A percentile compares a stretch with the other conserved stretches of the same genome.
Evolutionary conservation across 2,797 vertebrate species (phyloP).

Genomic region (Pangasius mekongensis): DNA sequence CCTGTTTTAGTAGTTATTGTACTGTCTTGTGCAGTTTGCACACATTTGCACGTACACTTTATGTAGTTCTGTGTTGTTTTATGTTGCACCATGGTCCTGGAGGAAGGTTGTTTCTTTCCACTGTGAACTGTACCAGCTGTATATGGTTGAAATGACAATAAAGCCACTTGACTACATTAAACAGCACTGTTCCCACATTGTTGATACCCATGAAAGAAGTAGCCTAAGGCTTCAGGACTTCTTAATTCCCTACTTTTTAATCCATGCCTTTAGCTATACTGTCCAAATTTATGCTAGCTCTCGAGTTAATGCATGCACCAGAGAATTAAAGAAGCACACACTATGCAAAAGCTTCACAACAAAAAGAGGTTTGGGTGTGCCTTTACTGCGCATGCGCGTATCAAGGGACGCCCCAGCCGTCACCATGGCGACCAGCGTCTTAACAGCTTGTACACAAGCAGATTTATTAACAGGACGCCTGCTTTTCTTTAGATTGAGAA

Average conservation of each 20-base stretch:
- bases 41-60: too few species aligned
- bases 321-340: neutral
- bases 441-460: conserved; percentile 24
- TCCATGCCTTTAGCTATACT: neutral
- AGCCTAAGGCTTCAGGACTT: neutral
- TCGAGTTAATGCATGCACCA: neutral
- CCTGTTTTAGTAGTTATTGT: too few species aligned
- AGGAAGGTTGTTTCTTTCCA: too few species aligned
- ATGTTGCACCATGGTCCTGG: too few species aligned
- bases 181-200: neutral
- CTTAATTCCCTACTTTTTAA: neutral
- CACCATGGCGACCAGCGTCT: conserved; percentile 58
- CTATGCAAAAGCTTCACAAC: conserved; percentile 13
- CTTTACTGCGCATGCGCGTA: conserved; percentile 53
- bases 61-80: too few species aligned
- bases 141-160: too few species aligned
- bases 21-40: too few species aligned
- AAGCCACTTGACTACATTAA: too few species aligned
- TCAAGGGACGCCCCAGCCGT: conserved; percentile 56
- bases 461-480: neutral
- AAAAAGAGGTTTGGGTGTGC: conserved; percentile 35
- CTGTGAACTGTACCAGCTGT: too few species aligned
- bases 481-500: neutral
- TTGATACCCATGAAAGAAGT: neutral
- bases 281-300: neutral